Evolutionary conservation across 2,113 vertebrate species (phyloP).

Genomic region (Telmatochromis sp.): DNA sequence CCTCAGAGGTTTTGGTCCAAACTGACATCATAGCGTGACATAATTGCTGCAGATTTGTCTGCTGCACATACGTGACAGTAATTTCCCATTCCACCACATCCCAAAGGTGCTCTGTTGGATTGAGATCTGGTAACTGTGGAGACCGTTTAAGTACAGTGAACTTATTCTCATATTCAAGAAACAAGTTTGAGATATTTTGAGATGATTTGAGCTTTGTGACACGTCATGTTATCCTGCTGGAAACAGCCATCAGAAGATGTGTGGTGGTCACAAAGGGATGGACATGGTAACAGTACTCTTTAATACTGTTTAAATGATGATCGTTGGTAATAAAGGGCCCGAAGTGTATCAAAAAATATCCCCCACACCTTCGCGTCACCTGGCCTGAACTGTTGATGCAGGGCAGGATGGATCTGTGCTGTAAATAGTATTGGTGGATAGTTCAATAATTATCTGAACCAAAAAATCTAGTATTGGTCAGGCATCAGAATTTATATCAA

Average conservation of each 20-base stretch:
- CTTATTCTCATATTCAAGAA: background rate
- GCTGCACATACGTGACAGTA: background rate
- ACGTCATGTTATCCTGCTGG: too few relatives aligned
- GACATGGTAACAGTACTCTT: background rate
- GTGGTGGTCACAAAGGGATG: background rate
- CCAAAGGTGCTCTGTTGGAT: background rate
- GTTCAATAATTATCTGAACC: background rate
- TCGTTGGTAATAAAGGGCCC: background rate
- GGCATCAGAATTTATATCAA: background rate
- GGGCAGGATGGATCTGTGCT: background rate
- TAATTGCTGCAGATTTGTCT: background rate
- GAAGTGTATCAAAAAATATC: background rate
- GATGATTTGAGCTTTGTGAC: too few relatives aligned
- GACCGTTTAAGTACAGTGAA: background rate
- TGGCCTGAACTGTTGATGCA: background rate
- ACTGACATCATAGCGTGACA: background rate
- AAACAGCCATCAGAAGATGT: background rate
- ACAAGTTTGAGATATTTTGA: background rate
- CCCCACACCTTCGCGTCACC: background rate
- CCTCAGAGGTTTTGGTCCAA: background rate
- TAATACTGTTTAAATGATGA: background rate
- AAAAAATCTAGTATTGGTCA: background rate
- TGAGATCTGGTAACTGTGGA: background rate
- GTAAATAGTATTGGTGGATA: background rate
- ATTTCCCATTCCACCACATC: background rate